Percentiles rank a stretch among this genome's conserved stretches.
Evolutionary conservation across 2,113 vertebrate genomes (phyloP).

Genomic region (Prinia subflava): DNA sequence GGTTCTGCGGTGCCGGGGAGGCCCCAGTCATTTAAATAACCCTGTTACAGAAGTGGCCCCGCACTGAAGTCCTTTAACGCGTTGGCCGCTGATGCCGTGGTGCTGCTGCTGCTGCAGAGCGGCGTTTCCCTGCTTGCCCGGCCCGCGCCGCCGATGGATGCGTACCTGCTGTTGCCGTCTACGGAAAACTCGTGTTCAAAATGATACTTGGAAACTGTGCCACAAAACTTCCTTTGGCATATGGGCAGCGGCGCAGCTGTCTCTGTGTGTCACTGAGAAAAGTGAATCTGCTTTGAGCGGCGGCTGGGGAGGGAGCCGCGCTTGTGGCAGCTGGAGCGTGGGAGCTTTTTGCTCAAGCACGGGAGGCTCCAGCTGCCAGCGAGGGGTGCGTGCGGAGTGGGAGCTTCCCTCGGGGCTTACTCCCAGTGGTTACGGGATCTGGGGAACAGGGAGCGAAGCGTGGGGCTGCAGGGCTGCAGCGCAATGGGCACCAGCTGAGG

Average conservation of each 20-base stretch:
- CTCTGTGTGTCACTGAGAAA: neutral
- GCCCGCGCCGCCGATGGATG: neutral
- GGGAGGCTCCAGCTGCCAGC: neutral
- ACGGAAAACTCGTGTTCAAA: conserved; percentile 2
- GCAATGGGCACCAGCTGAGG: neutral
- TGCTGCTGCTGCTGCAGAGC: neutral
- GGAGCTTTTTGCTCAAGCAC: neutral
- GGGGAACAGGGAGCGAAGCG: neutral
- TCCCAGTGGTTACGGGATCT: accelerated
- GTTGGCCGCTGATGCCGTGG: neutral
- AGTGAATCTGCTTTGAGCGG: neutral
- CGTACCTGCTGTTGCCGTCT: neutral
- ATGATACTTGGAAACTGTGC: neutral
- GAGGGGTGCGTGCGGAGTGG: neutral
- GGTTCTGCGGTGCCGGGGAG: neutral
- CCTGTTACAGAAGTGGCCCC: neutral
- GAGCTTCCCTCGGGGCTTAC: neutral
- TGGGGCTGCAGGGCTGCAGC: neutral
- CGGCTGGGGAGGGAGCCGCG: neutral
- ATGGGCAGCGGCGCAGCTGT: neutral
- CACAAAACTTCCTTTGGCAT: conserved; percentile 5
- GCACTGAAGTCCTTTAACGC: neutral
- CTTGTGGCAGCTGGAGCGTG: neutral
- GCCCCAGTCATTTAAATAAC: neutral
- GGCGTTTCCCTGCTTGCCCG: neutral